These are phyloP conservation scores for Ariolimax columbianus DNA, from an alignment of 2,888 invertebrate species.

Conservation along the genomic window DNA sequence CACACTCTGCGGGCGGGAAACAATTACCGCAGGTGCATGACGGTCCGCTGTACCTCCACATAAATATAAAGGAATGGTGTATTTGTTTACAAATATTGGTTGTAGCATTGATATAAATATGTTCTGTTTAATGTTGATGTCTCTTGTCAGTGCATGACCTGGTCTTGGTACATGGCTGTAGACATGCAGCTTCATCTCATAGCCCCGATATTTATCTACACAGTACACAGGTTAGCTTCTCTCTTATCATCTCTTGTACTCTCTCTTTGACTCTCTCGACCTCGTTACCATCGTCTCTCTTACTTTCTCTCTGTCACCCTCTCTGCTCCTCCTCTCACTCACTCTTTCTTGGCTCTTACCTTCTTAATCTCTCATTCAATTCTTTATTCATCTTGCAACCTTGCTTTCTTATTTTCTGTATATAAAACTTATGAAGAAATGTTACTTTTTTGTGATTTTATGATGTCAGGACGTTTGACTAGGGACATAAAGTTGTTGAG, in stretches of 20 bases:
- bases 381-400: background rate
- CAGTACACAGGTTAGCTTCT: constrained; percentile 63
- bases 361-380: too few relatives aligned
- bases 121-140: background rate
- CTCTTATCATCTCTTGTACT: background rate
- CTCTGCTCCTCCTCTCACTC: background rate
- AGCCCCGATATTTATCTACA: constrained; percentile 65
- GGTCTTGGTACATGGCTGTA: constrained; percentile 73
- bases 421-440: background rate
- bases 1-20: too few relatives aligned
- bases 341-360: background rate
- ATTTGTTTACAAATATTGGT: too few relatives aligned
- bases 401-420: background rate
- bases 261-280: background rate
- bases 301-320: background rate
- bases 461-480: too few relatives aligned
- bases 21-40: too few relatives aligned
- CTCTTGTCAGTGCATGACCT: constrained; percentile 69
- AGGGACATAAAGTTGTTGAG: too few relatives aligned
- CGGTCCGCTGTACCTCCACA: too few relatives aligned
- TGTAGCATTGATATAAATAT: too few relatives aligned
- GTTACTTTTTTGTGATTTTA: background rate
- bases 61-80: too few relatives aligned
- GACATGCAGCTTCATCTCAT: constrained; percentile 73
- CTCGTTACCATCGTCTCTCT: constrained; percentile 15